Percentiles rank a stretch among this genome's conserved stretches.
phyloP scores from a whole-genome alignment of 2,797 vertebrate genomes.

The Pipistrellus pygmaeus region DNA sequence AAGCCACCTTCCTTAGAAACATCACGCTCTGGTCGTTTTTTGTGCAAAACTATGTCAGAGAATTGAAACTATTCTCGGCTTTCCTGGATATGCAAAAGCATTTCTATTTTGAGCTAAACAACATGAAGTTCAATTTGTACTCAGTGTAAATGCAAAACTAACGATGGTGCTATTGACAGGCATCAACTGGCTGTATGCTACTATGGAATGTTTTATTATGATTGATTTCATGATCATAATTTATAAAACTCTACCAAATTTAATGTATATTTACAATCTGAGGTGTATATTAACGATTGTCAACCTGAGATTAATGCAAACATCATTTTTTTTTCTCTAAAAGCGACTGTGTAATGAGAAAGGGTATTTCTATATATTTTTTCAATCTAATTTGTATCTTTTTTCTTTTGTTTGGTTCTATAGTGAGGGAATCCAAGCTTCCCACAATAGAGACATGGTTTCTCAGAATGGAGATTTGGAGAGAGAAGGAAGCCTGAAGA shows the following conservation, averaged over 20 bases:
- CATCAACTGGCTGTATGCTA: background rate
- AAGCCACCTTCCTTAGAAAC: slow-evolving; percentile 11
- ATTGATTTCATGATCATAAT: background rate
- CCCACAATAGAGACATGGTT: background rate
- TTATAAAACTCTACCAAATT: background rate
- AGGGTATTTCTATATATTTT: background rate
- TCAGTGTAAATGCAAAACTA: background rate
- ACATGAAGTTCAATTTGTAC: background rate
- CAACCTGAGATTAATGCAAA: background rate
- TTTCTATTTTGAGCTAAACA: slow-evolving; percentile 37
- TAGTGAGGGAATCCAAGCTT: background rate
- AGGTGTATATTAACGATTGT: background rate
- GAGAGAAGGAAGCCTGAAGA: background rate
- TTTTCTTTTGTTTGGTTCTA: background rate
- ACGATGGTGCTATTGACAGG: background rate
- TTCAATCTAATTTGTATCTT: background rate
- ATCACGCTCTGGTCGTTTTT: slow-evolving; percentile 14
- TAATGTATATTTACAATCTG: background rate
- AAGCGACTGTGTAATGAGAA: background rate
- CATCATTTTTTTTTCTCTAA: background rate
- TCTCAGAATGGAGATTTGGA: background rate
- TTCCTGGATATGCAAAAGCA: background rate
- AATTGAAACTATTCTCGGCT: slow-evolving; percentile 14
- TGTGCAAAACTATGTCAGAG: background rate
- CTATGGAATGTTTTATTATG: background rate